A percentile compares a stretch with the other conserved stretches of the same genome.
These are phyloP conservation scores for Calonectris borealis DNA, from an alignment of 2,113 vertebrate species.

Conservation along the genomic window DNA sequence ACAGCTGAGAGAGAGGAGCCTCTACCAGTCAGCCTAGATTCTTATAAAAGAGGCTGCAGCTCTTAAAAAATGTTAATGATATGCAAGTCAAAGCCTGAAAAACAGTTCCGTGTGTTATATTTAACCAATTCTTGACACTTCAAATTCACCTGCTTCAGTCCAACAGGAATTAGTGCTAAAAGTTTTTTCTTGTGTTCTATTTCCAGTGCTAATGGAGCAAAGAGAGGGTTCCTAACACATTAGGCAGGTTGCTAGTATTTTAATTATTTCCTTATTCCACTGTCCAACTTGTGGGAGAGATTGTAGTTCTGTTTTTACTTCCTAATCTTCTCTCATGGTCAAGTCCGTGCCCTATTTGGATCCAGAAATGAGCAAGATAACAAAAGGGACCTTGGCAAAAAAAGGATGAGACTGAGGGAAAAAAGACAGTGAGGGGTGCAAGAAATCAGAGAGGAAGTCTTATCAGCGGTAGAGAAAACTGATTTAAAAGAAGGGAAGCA, in stretches of 20 bases:
- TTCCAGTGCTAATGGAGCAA: neutral
- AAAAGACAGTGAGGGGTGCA: neutral
- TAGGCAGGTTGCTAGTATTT: neutral
- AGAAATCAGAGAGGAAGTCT: neutral
- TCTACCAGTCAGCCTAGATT: neutral
- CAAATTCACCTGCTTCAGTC: neutral
- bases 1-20: neutral
- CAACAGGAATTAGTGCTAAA: neutral
- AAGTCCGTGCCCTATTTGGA: neutral
- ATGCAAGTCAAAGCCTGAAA: neutral
- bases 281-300: neutral
- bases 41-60: neutral
- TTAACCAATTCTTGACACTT: neutral
- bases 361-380: neutral
- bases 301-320: neutral
- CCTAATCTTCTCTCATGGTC: neutral
- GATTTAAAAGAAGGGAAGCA: neutral
- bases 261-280: neutral
- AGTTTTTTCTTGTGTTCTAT: neutral
- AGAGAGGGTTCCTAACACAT: neutral
- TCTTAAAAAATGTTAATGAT: neutral
- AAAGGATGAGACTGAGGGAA: neutral
- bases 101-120: neutral
- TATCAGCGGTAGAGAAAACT: neutral
- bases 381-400: neutral